These are phyloP conservation scores for Vipera latastei DNA, from an alignment of 2,797 vertebrate species.

Conservation along the genomic window DNA sequence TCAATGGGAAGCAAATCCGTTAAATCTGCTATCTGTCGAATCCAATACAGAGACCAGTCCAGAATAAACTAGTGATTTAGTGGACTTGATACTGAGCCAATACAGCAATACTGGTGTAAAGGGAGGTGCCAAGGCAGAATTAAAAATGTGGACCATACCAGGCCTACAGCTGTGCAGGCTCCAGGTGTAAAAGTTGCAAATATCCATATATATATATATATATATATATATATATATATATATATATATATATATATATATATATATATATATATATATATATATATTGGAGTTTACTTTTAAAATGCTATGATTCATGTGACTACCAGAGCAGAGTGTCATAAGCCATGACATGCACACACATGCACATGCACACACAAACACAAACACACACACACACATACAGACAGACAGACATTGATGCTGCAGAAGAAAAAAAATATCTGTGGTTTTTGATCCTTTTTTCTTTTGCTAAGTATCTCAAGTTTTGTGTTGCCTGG, in stretches of 20 bases:
- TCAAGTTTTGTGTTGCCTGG: background rate
- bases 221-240: no score
- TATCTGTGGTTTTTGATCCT: background rate
- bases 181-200: background rate
- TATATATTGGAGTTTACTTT: background rate
- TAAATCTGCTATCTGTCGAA: background rate
- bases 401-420: background rate
- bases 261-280: no score
- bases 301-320: background rate
- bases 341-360: background rate
- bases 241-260: no score
- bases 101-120: background rate
- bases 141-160: background rate
- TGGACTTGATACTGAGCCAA: background rate
- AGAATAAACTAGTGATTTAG: background rate
- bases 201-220: no score
- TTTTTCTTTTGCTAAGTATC: background rate
- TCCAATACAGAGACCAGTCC: background rate
- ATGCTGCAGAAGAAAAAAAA: background rate
- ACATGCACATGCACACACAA: background rate
- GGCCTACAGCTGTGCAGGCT: no score
- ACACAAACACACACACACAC: accelerated
- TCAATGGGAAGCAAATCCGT: background rate
- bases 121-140: background rate
- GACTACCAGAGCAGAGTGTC: background rate